Base-by-base conservation (phyloP, 2,888 invertebrate species). In the Ommatoiulus sabulosus region DNA sequence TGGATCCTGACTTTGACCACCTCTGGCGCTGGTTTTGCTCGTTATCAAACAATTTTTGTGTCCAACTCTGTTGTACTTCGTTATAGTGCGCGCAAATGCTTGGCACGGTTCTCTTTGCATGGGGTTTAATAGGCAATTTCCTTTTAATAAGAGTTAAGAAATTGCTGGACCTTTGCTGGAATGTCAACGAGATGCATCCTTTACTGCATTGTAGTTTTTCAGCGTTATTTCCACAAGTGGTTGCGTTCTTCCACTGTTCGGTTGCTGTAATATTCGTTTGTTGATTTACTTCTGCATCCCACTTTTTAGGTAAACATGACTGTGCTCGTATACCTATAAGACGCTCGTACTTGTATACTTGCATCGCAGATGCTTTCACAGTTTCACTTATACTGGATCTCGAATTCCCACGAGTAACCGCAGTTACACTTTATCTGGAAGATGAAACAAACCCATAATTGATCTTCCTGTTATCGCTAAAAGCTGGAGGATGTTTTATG, bases 61-160 rank as follows among this genome's bases (percentile, higher is more conserved):
- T 35, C 35, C 4, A 63, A 20, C n/a, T n/a, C 3, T 7, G 15
- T n/a, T 63, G 63, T 6, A 63, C n/a, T n/a, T 63, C 63, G n/a
- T 72, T 24, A 72, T 24, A 63, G 17, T 1, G n/a, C n/a, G n/a
- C 2, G 52, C 10, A 15, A 52, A 63, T 63, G 20, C 20, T 15
- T 63, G 63, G 20, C 57, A 12, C 15, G 4, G 10, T 72, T 20
- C 15, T 72, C 24, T 6, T 24, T 8, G 24, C 72, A 72, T 72
- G 72, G 72, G 72, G 72, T 72, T 24, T 72, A 72, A 72, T 72
- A 24, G 72, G 72, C 24, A 72, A 72, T 72, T 7, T 72, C 8
- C 20, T 24, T 24, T 72, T n/a, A 24, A 72, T 72, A 7, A 72
- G 1, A 5, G 7, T 72, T 72, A 72, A 72, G 72, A n/a, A 72